These are phyloP conservation scores for Hoplias malabaricus DNA, from an alignment of 2,113 vertebrate species.

Conservation along the genomic window DNA sequence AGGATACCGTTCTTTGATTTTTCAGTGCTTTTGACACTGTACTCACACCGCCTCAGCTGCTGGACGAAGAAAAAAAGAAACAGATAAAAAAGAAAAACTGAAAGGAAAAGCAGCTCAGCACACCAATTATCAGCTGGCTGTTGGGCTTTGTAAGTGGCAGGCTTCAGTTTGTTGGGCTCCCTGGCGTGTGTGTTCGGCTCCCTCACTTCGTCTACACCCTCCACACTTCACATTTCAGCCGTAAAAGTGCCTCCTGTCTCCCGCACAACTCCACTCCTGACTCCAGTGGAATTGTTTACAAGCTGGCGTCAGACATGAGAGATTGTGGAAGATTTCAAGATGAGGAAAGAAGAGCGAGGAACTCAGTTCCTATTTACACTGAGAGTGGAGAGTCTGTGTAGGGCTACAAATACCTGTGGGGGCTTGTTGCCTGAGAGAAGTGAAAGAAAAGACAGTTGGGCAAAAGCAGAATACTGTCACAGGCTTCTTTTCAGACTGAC, in stretches of 20 bases:
- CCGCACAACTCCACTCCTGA: neutral
- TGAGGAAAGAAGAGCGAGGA: neutral
- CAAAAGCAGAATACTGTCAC: neutral
- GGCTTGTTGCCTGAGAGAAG: neutral
- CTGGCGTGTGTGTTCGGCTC: neutral
- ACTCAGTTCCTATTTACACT: neutral
- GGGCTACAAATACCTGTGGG: neutral
- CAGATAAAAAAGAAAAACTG: neutral
- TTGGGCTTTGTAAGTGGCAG: neutral
- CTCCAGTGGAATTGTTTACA: slow-evolving; percentile 16
- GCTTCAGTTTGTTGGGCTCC: slow-evolving; percentile 16
- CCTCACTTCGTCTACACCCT: neutral
- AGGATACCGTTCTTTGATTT: neutral
- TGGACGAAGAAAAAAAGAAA: neutral
- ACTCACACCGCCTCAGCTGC: neutral
- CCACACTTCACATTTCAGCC: neutral
- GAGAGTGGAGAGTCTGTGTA: neutral
- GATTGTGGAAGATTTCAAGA: neutral
- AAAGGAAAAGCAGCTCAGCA: slow-evolving; percentile 3
- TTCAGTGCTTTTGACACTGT: neutral
- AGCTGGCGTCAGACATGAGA: neutral
- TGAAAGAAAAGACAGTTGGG: neutral
- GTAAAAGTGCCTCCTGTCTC: neutral
- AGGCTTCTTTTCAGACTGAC: too few relatives aligned
- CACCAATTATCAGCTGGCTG: slow-evolving; percentile 19